Conservation (phyloP, 2,888 invertebrate species). For the Drosophila borborema region DNA sequence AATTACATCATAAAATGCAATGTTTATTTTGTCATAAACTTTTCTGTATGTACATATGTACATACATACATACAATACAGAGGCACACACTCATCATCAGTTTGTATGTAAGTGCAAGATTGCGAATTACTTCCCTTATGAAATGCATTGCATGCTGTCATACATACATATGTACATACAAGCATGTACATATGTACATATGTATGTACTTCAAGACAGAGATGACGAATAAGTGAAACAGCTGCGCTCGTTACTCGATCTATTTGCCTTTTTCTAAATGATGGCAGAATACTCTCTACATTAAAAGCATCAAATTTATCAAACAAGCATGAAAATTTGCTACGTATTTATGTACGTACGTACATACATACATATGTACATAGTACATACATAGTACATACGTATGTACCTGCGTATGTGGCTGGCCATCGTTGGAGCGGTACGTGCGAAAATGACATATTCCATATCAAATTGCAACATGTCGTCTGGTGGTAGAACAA, state of each 20-base stretch:
- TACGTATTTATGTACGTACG: not conserved
- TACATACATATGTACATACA: not conserved
- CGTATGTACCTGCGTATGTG: not conserved
- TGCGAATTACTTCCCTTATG: not conserved
- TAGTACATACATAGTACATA: not conserved
- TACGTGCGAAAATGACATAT: slow-evolving; percentile 36
- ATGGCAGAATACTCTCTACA: not conserved
- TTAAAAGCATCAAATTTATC: not conserved
- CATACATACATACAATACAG: not conserved
- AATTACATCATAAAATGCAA: slow-evolving; percentile 38
- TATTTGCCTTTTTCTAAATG: not conserved
- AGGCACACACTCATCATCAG: not conserved
- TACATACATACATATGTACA: not conserved
- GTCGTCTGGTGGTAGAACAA: slow-evolving; percentile 10
- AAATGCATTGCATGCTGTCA: not conserved
- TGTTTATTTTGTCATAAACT: not conserved
- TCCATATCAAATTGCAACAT: slow-evolving; percentile 31
- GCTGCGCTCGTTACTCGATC: not conserved
- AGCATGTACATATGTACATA: not conserved
- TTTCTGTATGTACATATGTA: not conserved
- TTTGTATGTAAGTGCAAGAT: not conserved
- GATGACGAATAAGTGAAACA: not conserved
- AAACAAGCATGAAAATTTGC: not conserved
- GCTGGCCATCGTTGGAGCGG: not conserved
- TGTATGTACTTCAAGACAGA: not conserved